Conservation (phyloP, 2,888 invertebrate species). For the Penaeus monodon region DNA sequence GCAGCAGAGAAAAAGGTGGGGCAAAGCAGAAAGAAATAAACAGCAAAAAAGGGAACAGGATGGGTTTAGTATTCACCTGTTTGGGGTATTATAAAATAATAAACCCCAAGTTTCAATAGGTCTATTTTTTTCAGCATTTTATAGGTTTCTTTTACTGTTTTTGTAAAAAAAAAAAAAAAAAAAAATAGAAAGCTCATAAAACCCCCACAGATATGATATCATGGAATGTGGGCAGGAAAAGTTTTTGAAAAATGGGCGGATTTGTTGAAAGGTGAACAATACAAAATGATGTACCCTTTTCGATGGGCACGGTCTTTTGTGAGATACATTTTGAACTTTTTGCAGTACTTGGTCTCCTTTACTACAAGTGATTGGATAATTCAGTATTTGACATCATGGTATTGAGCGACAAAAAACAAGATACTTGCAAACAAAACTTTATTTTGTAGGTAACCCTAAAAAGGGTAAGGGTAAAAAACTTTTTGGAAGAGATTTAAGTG, state of each 20-base stretch:
- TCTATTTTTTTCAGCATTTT: slow-evolving; percentile 36
- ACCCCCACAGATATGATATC: no score
- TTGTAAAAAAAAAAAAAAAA: slow-evolving; percentile 2
- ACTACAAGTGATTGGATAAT: slow-evolving; percentile 59
- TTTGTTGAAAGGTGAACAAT: not conserved
- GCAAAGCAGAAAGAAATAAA: slow-evolving; percentile 4
- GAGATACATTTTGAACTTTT: slow-evolving; percentile 36
- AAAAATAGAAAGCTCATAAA: no score
- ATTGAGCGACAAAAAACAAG: slow-evolving; percentile 4
- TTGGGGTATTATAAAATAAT: slow-evolving; percentile 31
- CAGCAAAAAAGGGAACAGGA: not conserved
- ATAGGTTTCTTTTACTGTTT: slow-evolving; percentile 36
- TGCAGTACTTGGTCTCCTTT: slow-evolving; percentile 45
- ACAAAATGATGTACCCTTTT: slow-evolving; percentile 5
- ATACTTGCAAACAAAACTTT: not conserved
- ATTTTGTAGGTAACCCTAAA: not conserved
- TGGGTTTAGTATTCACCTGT: slow-evolving; percentile 17
- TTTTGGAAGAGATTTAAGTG: no score
- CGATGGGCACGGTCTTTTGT: slow-evolving; percentile 38
- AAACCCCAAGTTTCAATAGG: slow-evolving; percentile 47
- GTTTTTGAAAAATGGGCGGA: no score
- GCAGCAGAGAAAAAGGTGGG: slow-evolving; percentile 68
- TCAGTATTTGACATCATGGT: slow-evolving; percentile 56
- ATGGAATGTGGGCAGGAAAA: no score
- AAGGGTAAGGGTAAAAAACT: not conserved